A percentile compares a stretch with the other conserved stretches of the same genome.
These are phyloP conservation scores for Cyaniris semiargus DNA, from an alignment of 2,888 invertebrate species.

Conservation along the genomic window DNA sequence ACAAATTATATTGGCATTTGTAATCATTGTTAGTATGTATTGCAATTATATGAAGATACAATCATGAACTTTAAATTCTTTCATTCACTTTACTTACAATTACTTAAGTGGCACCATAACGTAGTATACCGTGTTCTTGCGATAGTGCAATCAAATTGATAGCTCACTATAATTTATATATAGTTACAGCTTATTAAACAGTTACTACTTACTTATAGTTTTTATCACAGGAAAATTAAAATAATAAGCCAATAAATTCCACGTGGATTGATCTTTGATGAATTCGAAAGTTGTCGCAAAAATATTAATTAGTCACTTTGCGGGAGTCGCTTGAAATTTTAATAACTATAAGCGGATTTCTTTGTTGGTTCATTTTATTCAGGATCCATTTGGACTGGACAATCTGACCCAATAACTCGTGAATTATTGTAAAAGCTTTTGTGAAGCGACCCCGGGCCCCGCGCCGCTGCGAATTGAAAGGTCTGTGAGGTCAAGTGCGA, in stretches of 20 bases:
- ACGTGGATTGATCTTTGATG: background rate
- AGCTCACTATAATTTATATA: too few relatives aligned
- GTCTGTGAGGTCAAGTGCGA: background rate
- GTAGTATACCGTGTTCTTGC: too few relatives aligned
- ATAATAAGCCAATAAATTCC: background rate
- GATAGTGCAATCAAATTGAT: too few relatives aligned
- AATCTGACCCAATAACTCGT: background rate
- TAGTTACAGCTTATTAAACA: too few relatives aligned
- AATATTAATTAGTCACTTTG: background rate
- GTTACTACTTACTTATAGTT: too few relatives aligned
- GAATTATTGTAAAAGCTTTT: constrained; percentile 4
- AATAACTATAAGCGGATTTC: background rate
- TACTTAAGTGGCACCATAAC: too few relatives aligned
- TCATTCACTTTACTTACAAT: too few relatives aligned
- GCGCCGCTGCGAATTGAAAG: background rate
- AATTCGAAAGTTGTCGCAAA: background rate
- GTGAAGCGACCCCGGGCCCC: background rate
- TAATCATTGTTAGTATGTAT: too few relatives aligned
- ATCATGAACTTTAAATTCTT: too few relatives aligned
- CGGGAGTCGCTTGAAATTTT: background rate
- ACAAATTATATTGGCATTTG: too few relatives aligned
- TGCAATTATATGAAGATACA: too few relatives aligned
- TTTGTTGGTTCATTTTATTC: background rate
- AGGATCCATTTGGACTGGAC: background rate
- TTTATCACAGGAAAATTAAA: too few relatives aligned